Evolutionary conservation across 2,888 invertebrate species (phyloP).

Genomic region (Agrypnus murinus): DNA sequence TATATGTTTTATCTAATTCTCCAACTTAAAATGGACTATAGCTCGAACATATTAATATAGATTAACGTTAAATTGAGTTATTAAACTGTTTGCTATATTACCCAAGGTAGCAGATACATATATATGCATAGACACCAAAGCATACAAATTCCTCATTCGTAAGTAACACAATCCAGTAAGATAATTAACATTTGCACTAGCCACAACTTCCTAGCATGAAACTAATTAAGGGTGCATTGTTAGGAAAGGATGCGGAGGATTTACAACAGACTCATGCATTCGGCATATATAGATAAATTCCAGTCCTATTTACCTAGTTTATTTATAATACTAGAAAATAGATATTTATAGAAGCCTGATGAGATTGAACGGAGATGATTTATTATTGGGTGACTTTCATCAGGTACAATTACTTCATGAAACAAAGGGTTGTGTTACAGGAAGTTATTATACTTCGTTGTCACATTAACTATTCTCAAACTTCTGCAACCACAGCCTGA

Average conservation of each 20-base stretch:
- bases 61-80: constrained; percentile 13
- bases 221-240: constrained; percentile 21
- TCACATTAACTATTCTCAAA: constrained; percentile 1
- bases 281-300: constrained; percentile 16
- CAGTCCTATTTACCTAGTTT: neutral
- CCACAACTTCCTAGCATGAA: neutral
- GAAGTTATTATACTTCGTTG: constrained; percentile 9
- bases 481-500: neutral
- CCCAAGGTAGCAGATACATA: neutral
- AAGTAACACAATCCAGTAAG: neutral
- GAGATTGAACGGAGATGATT: neutral
- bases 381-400: constrained; percentile 6
- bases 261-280: too few relatives aligned
- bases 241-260: neutral
- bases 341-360: neutral
- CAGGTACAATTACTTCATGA: constrained; percentile 7
- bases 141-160: neutral
- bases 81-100: constrained; percentile 11
- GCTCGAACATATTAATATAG: neutral
- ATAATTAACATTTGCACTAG: constrained; percentile 7
- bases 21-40: neutral
- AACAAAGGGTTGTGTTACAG: constrained; percentile 1
- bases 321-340: neutral
- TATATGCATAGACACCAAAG: neutral
- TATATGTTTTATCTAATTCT: too few relatives aligned